Conservation (phyloP, 2,888 invertebrate genomes). For the Epinotia brunnichana region DNA sequence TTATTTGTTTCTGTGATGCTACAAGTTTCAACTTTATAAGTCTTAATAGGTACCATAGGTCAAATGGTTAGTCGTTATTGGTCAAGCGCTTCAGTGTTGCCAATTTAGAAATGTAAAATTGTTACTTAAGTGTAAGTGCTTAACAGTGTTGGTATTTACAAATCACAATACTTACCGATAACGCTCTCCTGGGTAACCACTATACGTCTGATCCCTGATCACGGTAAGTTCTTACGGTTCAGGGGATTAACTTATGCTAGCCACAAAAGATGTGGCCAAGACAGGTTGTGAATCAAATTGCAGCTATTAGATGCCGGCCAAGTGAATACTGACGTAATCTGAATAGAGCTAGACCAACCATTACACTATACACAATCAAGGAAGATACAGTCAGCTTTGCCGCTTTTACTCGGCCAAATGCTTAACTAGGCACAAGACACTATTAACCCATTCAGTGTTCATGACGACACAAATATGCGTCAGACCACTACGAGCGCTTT, state of each 20-base stretch:
- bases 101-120: too few relatives aligned
- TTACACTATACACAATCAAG: background rate
- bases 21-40: too few relatives aligned
- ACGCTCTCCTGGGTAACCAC: background rate
- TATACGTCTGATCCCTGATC: background rate
- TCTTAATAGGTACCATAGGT: too few relatives aligned
- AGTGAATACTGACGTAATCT: slow-evolving; percentile 46
- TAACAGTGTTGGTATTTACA: background rate
- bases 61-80: too few relatives aligned
- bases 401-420: background rate
- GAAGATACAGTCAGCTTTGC: background rate
- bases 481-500: too few relatives aligned
- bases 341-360: slow-evolving; percentile 35
- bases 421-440: background rate
- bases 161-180: background rate
- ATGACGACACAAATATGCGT: too few relatives aligned
- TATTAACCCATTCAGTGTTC: too few relatives aligned
- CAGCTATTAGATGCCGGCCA: slow-evolving; percentile 47
- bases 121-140: too few relatives aligned
- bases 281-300: background rate
- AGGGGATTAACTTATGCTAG: background rate
- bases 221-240: background rate
- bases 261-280: background rate
- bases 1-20: too few relatives aligned
- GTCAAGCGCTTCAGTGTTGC: too few relatives aligned